Percentiles rank a stretch among this genome's conserved stretches.
These are phyloP conservation scores for Cheilosia variabilis DNA, from an alignment of 2,888 invertebrate genomes.

Conservation along the genomic window DNA sequence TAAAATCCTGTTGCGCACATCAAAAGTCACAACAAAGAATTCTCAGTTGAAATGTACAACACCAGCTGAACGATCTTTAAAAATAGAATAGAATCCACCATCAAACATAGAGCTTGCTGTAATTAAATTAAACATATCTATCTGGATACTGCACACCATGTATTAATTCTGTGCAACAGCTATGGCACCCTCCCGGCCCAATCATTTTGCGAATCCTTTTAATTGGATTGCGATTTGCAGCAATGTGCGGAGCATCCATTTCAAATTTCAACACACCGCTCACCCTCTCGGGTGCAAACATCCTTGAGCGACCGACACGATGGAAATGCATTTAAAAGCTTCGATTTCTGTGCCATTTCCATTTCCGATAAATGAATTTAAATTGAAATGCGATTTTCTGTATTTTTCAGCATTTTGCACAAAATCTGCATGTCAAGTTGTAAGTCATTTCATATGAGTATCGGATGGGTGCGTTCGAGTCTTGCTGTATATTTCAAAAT, in stretches of 20 bases:
- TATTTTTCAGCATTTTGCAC: slow-evolving; percentile 26
- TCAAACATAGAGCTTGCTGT: slow-evolving; percentile 1
- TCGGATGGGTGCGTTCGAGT: background rate
- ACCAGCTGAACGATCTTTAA: slow-evolving; percentile 36
- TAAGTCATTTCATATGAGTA: slow-evolving; percentile 29
- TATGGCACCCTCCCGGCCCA: slow-evolving; percentile 7
- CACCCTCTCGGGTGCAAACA: background rate
- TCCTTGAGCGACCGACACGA: slow-evolving; percentile 34
- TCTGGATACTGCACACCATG: slow-evolving; percentile 24
- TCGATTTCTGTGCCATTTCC: slow-evolving; percentile 43
- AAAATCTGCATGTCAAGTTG: slow-evolving; percentile 55
- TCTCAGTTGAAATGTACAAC: slow-evolving; percentile 19
- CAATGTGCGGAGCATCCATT: slow-evolving; percentile 12
- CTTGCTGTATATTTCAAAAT: background rate
- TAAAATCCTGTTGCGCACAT: slow-evolving; percentile 21
- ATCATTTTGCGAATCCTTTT: slow-evolving; percentile 47
- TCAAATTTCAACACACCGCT: background rate
- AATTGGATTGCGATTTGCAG: slow-evolving; percentile 53
- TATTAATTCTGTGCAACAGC: slow-evolving; percentile 27
- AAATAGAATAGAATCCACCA: slow-evolving; percentile 42
- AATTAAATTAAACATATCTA: slow-evolving; percentile 39
- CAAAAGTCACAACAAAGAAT: slow-evolving; percentile 43
- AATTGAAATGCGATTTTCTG: slow-evolving; percentile 24
- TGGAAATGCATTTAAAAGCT: slow-evolving; percentile 64
- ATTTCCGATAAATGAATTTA: slow-evolving; percentile 54